Percentiles rank a stretch among this genome's conserved stretches.
Conservation (phyloP, 2,888 invertebrate genomes). For the Marasmarcha lunaedactyla region DNA sequence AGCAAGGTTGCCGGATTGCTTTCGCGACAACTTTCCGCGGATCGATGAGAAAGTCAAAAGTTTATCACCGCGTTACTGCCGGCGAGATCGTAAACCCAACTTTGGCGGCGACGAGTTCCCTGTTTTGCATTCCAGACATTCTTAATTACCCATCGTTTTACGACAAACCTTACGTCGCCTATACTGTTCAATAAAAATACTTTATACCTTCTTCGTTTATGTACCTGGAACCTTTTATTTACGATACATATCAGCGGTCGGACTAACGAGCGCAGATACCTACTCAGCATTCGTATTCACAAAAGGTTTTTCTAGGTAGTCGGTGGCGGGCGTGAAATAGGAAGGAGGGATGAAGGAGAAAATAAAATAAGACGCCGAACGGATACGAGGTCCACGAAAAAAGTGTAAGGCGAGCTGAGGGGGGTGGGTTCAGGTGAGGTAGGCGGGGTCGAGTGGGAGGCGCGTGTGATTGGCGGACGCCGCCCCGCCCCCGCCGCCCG, state of each 20-base stretch:
- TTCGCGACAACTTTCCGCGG: slow-evolving; percentile 58
- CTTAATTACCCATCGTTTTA: slow-evolving; percentile 20
- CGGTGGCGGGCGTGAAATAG: slow-evolving; percentile 61
- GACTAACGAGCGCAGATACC: slow-evolving; percentile 66
- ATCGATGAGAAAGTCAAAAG: slow-evolving; percentile 62
- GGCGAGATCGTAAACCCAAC: slow-evolving; percentile 24
- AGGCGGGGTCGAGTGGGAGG: slow-evolving; percentile 56
- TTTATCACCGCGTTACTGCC: slow-evolving; percentile 43
- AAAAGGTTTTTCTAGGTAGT: slow-evolving; percentile 66
- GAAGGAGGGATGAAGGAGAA: slow-evolving; percentile 68
- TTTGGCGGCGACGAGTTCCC: slow-evolving; percentile 18
- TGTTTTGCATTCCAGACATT: slow-evolving; percentile 8
- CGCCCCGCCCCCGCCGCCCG: slow-evolving; percentile 39
- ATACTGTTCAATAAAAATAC: slow-evolving; percentile 15
- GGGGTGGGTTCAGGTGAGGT: slow-evolving; percentile 65
- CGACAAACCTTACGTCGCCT: background rate
- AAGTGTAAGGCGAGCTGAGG: slow-evolving; percentile 63
- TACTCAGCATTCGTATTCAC: slow-evolving; percentile 67
- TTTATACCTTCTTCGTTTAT: too few relatives aligned
- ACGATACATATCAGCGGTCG: slow-evolving; percentile 61
- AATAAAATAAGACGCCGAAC: slow-evolving; percentile 69
- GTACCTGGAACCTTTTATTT: slow-evolving; percentile 39
- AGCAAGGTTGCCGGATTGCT: slow-evolving; percentile 66
- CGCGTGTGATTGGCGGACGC: slow-evolving; percentile 53
- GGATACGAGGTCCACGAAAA: slow-evolving; percentile 67